Base-by-base conservation (phyloP, 2,888 invertebrate species). In the Vesta saturnalis region DNA sequence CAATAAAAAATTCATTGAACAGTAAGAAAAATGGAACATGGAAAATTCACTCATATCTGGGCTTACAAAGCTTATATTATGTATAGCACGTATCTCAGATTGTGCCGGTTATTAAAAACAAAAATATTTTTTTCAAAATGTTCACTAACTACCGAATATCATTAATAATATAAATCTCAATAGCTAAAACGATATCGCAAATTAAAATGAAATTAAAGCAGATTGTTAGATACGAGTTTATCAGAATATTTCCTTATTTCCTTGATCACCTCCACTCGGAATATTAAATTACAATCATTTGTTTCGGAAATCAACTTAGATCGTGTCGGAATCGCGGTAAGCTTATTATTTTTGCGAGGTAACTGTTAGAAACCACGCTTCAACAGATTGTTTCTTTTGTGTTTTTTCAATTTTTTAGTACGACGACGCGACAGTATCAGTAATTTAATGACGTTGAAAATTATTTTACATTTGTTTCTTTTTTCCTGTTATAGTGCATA, bases 231-330 rank as follows among this genome's bases (percentile, higher is more conserved):
- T 63, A 62, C 70, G 69, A 19, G 69, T 71, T 72, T 74, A 73
- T 76, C 78, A 75, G 75, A 77, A 80, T 81, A 80, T 81, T 78
- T 75, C 80, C 80, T 80, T 80, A 81, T 81, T 81, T 79, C 78
- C 77, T 75, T 76, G 80, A 80, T 80, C 77, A 78, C 75, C 78
- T 77, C 77, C 70, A 69, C 71, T 74, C 69, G 72, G 76, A 79
- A 82, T 81, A 83, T 83, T 78, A 83, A 83, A 84, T 83, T 84
- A 83, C 84, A 81, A 82, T 84, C 83, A 83, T 83, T 84, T 83
- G 83, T 83, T 83, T 83, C 83, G 83, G 83, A 83, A 84, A 84
- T 83, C 83, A 83, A 83, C 77, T 79, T 78, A 74, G 79, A 79
- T 81, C 83, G 83, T 83, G 83, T 81, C 79, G 77, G 80, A 80